Base-by-base conservation (phyloP, 1,140 invertebrate species). In the Branchinecta lynchi region DNA sequence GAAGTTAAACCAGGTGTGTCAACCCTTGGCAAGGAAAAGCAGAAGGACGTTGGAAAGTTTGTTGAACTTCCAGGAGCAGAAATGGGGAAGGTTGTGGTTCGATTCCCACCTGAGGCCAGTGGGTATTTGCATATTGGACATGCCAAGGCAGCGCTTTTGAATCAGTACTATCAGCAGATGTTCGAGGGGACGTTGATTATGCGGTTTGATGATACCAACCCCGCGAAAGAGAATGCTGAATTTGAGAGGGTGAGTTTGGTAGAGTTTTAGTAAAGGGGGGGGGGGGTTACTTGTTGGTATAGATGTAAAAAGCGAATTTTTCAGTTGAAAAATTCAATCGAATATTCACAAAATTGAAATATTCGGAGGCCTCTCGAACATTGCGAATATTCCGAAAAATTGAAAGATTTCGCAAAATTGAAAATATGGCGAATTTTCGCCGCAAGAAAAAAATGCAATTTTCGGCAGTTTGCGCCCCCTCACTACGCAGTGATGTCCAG, bases 181-280 rank as follows among this genome's bases (percentile, higher is more conserved):
- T 99, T 97, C 78, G 82, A 98, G 76, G 97, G 97, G 0, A 90
- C 90, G 77, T 82, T 99, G 0, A 92, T 99, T 68, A 95, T 99
- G 93, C 84, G 97, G 74, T 99, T 99, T 81, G 97, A 99, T 82
- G 97, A 99, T 77, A 99, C 97, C 8, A 99, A 99, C 81, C 97
- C 97, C 45, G 96, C 93, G 7, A 99, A 99, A 78, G 97, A 99
- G 77, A 93, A 96, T 77, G 88, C 88, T n/a, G 90, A 98, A 74
- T 99, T 96, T 82, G 97, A 99, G 78, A 86, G 96, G 82, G 85
- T 83, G 73, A 69, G 69, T 73, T 32, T 45, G 12, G 10, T 45
- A 21, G 21, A 45, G 20, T 43, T 44, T 44, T 3, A 2, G 17
- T 60, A 12, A 60, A 5, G 32, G 32, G 32, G 32, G 32, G 32